Percentiles rank a stretch among this genome's conserved stretches.
phyloP scores from a whole-genome alignment of 2,113 vertebrate genomes.

The Scalopus aquaticus region DNA sequence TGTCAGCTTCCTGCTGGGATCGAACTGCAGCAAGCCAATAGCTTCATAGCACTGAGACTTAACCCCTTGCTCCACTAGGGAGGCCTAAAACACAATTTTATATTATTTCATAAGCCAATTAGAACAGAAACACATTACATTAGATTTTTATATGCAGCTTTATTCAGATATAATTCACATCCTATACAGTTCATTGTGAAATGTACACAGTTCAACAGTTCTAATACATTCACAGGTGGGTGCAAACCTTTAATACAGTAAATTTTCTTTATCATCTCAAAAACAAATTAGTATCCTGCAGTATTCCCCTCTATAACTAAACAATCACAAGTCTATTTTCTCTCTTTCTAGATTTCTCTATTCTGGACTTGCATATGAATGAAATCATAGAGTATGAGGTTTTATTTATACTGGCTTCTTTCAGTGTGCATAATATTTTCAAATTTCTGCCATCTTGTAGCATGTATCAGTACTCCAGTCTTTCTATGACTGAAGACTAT shows the following conservation, averaged over 20 bases:
- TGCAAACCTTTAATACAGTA: neutral
- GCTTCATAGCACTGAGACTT: no score
- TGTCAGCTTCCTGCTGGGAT: no score
- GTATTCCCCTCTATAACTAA: neutral
- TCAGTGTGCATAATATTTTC: neutral
- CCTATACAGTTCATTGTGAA: neutral
- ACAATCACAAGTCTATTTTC: neutral
- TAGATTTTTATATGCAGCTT: neutral
- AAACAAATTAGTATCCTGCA: neutral
- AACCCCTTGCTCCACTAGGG: no score
- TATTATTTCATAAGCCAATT: neutral
- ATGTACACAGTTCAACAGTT: neutral
- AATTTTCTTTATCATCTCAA: neutral
- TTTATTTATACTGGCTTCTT: neutral
- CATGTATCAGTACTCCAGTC: neutral
- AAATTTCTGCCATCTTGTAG: neutral
- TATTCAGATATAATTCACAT: neutral
- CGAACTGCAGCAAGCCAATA: no score
- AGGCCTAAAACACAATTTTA: neutral
- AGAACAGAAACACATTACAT: neutral
- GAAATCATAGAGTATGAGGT: neutral
- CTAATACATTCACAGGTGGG: neutral
- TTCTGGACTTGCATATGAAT: neutral
- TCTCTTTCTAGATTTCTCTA: neutral
- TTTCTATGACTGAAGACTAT: neutral